Percentiles rank a stretch among this genome's conserved stretches.
phyloP scores from a whole-genome alignment of 2,113 vertebrate species.

The Australoheros scitulus region DNA sequence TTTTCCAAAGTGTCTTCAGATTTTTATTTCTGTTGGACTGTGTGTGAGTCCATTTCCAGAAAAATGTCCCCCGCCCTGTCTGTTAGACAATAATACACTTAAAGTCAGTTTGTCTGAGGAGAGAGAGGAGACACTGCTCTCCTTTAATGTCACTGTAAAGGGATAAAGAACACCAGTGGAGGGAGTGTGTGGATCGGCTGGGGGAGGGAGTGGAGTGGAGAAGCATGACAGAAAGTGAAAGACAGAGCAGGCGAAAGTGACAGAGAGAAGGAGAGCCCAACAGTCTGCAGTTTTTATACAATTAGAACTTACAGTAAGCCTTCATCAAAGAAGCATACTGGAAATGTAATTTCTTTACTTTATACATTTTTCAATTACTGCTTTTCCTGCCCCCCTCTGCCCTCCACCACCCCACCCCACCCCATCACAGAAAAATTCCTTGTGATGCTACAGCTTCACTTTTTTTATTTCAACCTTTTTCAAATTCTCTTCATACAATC shows the following conservation, averaged over 20 bases:
- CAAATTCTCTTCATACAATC: neutral
- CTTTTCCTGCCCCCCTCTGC: neutral
- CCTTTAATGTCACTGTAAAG: constrained; percentile 54
- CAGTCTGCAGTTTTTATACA: constrained; percentile 63
- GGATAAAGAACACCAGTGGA: constrained; percentile 27
- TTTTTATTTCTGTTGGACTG: neutral
- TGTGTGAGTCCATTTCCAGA: constrained; percentile 52
- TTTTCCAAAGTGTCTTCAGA: constrained; percentile 29
- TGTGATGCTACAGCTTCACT: neutral
- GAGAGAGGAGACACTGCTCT: constrained; percentile 40
- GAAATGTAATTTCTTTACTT: constrained; percentile 63
- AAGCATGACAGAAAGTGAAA: constrained; percentile 47
- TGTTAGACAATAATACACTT: constrained; percentile 68
- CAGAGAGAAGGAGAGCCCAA: constrained; percentile 29
- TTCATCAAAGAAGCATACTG: constrained; percentile 52
- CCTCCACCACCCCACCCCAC: neutral
- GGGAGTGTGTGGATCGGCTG: neutral
- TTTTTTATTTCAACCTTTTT: neutral
- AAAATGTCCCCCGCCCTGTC: constrained; percentile 36
- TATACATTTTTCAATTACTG: constrained; percentile 60
- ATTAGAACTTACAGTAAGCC: constrained; percentile 74
- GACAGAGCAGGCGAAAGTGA: constrained; percentile 43
- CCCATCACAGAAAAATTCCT: neutral
- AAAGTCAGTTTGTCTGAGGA: constrained; percentile 40
- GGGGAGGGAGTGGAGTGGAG: neutral